Evolutionary conservation across 1,140 invertebrate species (phyloP), one percentile per base, ranked within the genome.

Genomic region (Octopus bimaculoides): DNA sequence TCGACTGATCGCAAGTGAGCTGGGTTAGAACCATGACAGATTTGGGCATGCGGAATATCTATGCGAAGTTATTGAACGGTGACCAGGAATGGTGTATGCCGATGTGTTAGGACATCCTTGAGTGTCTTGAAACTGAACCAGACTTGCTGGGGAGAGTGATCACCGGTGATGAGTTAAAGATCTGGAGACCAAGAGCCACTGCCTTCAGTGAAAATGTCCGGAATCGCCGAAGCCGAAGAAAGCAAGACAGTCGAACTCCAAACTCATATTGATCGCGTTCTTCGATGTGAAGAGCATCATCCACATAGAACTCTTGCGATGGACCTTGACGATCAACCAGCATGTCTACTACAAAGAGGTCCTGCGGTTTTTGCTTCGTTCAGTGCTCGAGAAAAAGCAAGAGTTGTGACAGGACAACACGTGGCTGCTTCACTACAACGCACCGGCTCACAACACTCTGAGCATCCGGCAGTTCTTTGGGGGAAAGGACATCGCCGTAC

Each of bases 1-100:
- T 66, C 61, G 61, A n/a, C 61, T 66, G 61, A 66, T 66, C 61
- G 61, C 61, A 66, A 66, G 61, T 66, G 61, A 66, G 61, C 61
- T 66, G 61, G 61, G n/a, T 3, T 14, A 14, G 61, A 66, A 66
- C 61, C n/a, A n/a, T n/a, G 61, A 66, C 61, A 66, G 61, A 66
- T 66, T 66, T 66, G 1, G 61, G n/a, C 61, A 66, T 66, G 61
- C 61, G 61, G 61, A 66, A 66, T 12, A 3, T 66, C 61, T 66
- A n/a, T 3, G 3, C n/a, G 61, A 66, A 66, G 61, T n/a, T 66
- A n/a, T n/a, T 66, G 61, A 66, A 66, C 61, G 61, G n/a, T 66
- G 61, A 66, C 61, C 61, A 66, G 61, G 61, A 66, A 3, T n/a
- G 61, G 61, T n/a, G 61, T n/a, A 66, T 66, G 61, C 61, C 12